Evolutionary conservation across 2,113 vertebrate genomes (phyloP), one percentile per base, ranked within the genome.

Genomic region (Emydura subglobosa): DNA sequence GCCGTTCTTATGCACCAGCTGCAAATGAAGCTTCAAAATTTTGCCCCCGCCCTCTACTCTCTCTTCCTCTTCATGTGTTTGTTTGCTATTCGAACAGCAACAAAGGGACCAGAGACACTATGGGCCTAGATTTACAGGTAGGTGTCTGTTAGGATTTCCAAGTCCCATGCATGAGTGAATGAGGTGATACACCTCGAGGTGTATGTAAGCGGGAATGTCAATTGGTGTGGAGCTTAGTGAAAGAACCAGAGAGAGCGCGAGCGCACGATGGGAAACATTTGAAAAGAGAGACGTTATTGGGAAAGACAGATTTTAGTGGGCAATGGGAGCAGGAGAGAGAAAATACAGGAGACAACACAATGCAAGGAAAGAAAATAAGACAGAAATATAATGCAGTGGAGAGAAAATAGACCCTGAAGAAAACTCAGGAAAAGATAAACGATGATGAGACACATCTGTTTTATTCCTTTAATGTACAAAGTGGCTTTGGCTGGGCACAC

Each of bases 1-100:
- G 31, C 61, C 68, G 49, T 24, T 94, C 55, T 74, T 10, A 81
- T 3, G 31, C 1, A 6, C 5, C 14, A 83, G 21, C 0, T 0
- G n/a, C 65, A 65, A 89, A 88, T 0, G 51, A 57, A 27, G 1
- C 47, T 91, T 82, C n/a, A 61, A 72, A 10, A 49, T 89, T 87
- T 83, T 79, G 4, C 51, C 91, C 82, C 29, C 29, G 25, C 31
- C 84, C 61, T 72, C 47, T 47, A 50, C 53, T 91, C 54, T 85
- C 82, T 83, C 78, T 50, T 61, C 29, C 59, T 34, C 29, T 1
- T 29, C 22, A 39, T 57, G 53, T 1, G 44, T 16, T 88, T 51
- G 87, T 21, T 7, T 34, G 13, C 59, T 68, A 82, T 27, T 55
- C 42, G 85, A 61, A 89, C 81, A 51, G 72, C 90, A 57, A 4